Evolutionary conservation across 2,113 vertebrate genomes (phyloP).

Genomic region (Labeo rohita): DNA sequence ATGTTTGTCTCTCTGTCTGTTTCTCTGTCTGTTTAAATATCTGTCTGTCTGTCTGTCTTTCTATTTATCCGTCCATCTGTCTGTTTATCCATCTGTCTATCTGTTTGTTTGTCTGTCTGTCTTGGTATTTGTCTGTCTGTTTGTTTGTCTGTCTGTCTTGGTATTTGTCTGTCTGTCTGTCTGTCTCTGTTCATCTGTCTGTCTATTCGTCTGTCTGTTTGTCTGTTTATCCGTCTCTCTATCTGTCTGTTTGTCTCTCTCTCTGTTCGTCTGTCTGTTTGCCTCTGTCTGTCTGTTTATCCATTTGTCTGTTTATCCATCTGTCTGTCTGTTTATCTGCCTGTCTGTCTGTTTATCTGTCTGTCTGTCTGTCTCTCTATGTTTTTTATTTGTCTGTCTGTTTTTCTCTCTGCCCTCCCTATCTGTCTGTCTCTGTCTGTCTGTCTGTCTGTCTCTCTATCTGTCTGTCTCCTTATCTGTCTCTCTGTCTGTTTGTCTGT

Average conservation of each 20-base stretch:
- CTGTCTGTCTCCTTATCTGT: background rate
- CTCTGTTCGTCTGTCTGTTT: too few relatives aligned
- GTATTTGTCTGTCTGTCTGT: constrained; percentile 28
- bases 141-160: constrained; percentile 56
- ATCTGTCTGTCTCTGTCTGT: too few relatives aligned
- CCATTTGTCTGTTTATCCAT: too few relatives aligned
- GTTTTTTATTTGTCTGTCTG: background rate
- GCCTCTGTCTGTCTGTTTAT: too few relatives aligned
- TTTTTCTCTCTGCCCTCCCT: background rate
- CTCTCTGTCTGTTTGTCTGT: background rate
- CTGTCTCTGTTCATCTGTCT: background rate
- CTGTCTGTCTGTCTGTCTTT: constrained; percentile 1
- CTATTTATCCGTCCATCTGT: background rate
- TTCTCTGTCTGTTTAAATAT: background rate
- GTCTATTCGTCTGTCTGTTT: background rate
- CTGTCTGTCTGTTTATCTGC: too few relatives aligned
- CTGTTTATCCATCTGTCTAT: background rate
- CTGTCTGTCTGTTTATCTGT: background rate
- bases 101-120: background rate
- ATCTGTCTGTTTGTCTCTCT: background rate
- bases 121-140: background rate
- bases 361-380: background rate
- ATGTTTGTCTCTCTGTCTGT: too few relatives aligned
- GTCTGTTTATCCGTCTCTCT: background rate
- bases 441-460: background rate